Conservation (phyloP, 2,113 vertebrate species). For the Melierax canorus region DNA sequence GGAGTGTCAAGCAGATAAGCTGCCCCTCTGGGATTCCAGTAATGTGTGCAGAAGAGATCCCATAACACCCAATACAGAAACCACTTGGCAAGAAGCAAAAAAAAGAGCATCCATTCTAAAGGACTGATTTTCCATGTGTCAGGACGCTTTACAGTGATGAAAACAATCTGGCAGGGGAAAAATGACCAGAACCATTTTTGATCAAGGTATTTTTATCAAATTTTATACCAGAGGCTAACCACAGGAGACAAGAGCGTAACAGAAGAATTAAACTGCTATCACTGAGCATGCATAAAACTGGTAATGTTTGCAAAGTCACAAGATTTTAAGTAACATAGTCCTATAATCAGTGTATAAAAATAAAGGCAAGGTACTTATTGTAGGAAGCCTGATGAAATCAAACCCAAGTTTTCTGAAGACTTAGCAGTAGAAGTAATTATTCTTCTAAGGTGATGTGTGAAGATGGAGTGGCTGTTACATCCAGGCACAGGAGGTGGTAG, state of each 20-base stretch:
- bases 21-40: background rate
- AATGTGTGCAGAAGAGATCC: background rate
- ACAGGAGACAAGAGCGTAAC: background rate
- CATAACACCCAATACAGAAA: background rate
- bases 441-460: background rate
- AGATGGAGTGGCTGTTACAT: background rate
- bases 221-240: background rate
- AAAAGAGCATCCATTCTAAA: background rate
- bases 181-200: background rate
- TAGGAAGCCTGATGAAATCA: background rate
- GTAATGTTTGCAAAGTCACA: background rate
- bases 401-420: background rate
- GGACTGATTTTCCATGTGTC: background rate
- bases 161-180: background rate
- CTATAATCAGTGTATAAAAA: background rate
- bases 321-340: background rate
- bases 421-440: background rate
- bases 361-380: background rate
- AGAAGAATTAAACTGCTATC: background rate
- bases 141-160: background rate
- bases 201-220: background rate
- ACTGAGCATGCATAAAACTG: background rate
- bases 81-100: background rate
- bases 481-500: constrained; percentile 1
- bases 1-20: background rate